Base-by-base conservation (phyloP, 2,113 vertebrate genomes). In the Arizona elegans region DNA sequence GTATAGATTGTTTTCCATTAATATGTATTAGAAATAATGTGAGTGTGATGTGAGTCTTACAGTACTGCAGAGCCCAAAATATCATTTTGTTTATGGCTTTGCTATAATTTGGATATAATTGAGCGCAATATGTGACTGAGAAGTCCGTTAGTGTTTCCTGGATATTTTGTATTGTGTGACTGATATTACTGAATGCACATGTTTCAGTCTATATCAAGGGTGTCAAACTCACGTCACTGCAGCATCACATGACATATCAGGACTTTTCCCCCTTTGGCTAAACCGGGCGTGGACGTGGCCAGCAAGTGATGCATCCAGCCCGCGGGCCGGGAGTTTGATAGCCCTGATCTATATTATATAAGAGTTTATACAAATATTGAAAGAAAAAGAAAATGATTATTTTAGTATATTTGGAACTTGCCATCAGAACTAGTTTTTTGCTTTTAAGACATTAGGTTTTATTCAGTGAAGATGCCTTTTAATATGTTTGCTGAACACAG, bases 401-500 rank as follows among this genome's bases (percentile, higher is more conserved):
- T 97, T 97, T 97, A 96, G 95, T 95, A 92, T 97, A 89, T 65
- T 43, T 58, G 93, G 55, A 97, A 93, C 52, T 93, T 97, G 97
- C 97, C 96, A 94, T 96, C 92, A 92, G 95, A 93, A 96, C 75
- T 90, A 70, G 95, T 97, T 91, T 96, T 81, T 95, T 96, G 95
- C 94, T 97, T 98, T 96, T 95, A 94, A 97, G 95, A 96, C 96
- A 96, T 93, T 9, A 15, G 93, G 91, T 95, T 93, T 95, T 97
- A 97, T 97, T 97, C 96, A 96, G 95, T 94, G 94, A 56, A 93
- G 95, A 96, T 94, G 81, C 91, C 85, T 96, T 98, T 98, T 98
- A 96, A 93, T 97, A 97, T 97, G 96, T 97, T 97, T 97, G 95
- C 97, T 97, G 96, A 97, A 98, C 97, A 94, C 95, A 96, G 96